phyloP scores from a whole-genome alignment of 2,113 vertebrate genomes.

The Microcebus lehilahytsara region DNA sequence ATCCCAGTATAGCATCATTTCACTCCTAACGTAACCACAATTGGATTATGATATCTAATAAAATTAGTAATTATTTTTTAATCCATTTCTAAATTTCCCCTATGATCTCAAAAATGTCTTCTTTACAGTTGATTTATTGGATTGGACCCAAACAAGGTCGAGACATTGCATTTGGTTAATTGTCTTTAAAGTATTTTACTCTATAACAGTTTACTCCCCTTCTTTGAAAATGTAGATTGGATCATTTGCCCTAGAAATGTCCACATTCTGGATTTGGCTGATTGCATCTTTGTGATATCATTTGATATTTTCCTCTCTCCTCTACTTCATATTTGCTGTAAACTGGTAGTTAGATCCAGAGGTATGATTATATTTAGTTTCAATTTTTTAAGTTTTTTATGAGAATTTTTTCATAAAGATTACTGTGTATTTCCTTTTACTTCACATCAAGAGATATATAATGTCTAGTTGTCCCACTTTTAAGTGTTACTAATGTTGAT shows the following conservation, averaged over 20 bases:
- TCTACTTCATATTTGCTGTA: not conserved
- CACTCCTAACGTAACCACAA: not conserved
- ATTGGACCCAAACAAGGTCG: not conserved
- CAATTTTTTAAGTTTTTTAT: not conserved
- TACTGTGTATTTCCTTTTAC: conserved; percentile 3
- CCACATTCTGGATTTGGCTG: not conserved
- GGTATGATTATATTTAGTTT: not conserved
- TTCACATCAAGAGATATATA: not conserved
- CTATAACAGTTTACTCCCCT: not conserved
- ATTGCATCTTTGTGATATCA: not conserved
- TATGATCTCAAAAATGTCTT: not conserved
- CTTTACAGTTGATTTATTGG: not conserved
- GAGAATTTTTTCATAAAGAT: conserved; percentile 5
- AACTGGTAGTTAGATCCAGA: not conserved
- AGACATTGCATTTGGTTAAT: not conserved
- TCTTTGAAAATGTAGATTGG: not conserved
- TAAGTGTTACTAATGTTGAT: too few relatives aligned
- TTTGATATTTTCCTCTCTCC: not conserved
- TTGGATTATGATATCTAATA: not conserved
- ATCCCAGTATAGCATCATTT: not conserved
- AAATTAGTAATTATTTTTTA: not conserved
- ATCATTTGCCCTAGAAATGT: not conserved
- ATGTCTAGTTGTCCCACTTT: not conserved
- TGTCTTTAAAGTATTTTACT: not conserved
- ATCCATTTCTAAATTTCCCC: not conserved